These are phyloP conservation scores for Ptychobarbus kaznakovi DNA, from an alignment of 2,797 vertebrate species.

Conservation along the genomic window DNA sequence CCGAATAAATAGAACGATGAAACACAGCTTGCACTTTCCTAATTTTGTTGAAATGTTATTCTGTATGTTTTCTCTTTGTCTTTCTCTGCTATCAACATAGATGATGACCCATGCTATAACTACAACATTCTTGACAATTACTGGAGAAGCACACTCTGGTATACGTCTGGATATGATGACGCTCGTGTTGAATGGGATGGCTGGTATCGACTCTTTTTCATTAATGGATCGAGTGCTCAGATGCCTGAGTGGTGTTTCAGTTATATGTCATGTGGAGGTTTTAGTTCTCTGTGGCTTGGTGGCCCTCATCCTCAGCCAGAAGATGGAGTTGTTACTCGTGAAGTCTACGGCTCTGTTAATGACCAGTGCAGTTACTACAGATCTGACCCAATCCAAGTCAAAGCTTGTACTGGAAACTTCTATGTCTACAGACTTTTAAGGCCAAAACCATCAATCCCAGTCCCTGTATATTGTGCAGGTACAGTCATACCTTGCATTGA, in stretches of 20 bases:
- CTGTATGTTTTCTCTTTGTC: background rate
- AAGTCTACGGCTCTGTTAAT: background rate
- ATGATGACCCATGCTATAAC: conserved; percentile 5
- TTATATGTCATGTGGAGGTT: conserved; percentile 26
- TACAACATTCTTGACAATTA: conserved; percentile 17
- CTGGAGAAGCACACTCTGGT: conserved; percentile 22
- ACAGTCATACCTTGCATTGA: background rate
- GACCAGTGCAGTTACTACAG: conserved; percentile 17
- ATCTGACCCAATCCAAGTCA: conserved; percentile 44
- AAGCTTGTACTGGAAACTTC: conserved; percentile 28
- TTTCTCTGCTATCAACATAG: background rate
- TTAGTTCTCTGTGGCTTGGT: conserved; percentile 19
- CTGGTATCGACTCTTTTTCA: conserved; percentile 12
- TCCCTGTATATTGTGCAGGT: conserved; percentile 41
- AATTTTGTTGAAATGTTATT: too few relatives aligned
- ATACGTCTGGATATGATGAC: conserved; percentile 6
- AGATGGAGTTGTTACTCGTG: conserved; percentile 36
- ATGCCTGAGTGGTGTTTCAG: conserved; percentile 35
- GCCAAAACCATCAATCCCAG: conserved; percentile 8
- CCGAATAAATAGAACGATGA: too few relatives aligned
- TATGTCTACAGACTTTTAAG: conserved; percentile 17
- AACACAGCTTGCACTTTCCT: background rate
- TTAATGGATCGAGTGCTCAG: conserved; percentile 29
- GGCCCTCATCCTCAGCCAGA: conserved; percentile 21
- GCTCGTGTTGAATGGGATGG: conserved; percentile 21